These are phyloP conservation scores for Python bivittatus DNA, from an alignment of 2,113 vertebrate species.

Conservation along the genomic window DNA sequence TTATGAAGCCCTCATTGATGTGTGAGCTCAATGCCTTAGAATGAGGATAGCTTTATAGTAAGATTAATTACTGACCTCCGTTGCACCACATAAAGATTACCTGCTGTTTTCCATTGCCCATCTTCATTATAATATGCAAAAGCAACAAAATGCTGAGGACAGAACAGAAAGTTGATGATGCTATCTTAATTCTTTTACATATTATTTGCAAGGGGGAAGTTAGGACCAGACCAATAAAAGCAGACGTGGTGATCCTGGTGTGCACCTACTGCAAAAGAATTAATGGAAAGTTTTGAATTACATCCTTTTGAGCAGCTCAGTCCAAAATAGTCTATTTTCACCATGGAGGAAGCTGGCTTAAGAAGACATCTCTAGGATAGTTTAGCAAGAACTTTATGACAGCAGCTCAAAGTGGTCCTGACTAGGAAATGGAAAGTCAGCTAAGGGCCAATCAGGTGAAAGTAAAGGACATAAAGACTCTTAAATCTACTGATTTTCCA, in stretches of 20 bases:
- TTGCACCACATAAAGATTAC: slow-evolving; percentile 59
- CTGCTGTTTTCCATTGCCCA: slow-evolving; percentile 47
- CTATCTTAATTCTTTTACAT: slow-evolving; percentile 12
- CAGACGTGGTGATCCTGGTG: neutral
- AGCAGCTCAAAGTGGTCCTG: neutral
- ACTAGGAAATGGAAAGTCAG: neutral
- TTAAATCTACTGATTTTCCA: neutral
- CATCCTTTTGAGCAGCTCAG: neutral
- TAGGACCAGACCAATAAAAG: neutral
- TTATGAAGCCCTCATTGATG: slow-evolving; percentile 60
- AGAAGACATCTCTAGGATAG: neutral
- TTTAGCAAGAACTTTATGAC: neutral
- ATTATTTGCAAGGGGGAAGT: slow-evolving; percentile 17
- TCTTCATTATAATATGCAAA: slow-evolving; percentile 29
- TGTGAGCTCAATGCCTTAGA: slow-evolving; percentile 58
- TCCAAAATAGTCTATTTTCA: neutral
- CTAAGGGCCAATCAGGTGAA: neutral
- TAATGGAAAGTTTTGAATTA: neutral
- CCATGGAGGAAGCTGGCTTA: neutral
- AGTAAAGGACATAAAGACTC: neutral
- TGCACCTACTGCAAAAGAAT: neutral
- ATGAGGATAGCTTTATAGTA: slow-evolving; percentile 53
- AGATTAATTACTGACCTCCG: slow-evolving; percentile 63
- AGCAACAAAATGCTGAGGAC: slow-evolving; percentile 19
- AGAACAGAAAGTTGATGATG: slow-evolving; percentile 39